A percentile compares a stretch with the other conserved stretches of the same genome.
phyloP scores from a whole-genome alignment of 2,113 vertebrate species.

The Tapirus terrestris region DNA sequence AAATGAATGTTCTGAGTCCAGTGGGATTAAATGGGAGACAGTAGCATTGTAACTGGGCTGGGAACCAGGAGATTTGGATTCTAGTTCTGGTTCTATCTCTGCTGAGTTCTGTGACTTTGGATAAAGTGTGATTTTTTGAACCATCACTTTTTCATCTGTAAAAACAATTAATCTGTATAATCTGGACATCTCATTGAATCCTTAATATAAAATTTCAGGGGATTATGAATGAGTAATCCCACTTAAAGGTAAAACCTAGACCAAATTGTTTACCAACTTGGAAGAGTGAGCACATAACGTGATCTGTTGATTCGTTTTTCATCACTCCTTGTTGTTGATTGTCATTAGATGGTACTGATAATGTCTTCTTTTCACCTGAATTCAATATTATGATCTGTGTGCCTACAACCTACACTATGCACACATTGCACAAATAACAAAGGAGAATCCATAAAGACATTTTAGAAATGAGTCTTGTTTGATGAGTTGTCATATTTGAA shows the following conservation, averaged over 20 bases:
- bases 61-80: neutral
- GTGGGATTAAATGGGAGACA: neutral
- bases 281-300: neutral
- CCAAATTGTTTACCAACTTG: neutral
- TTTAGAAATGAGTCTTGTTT: neutral
- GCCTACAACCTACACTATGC: neutral
- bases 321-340: neutral
- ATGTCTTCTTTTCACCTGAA: neutral
- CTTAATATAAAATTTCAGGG: neutral
- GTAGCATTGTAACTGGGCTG: neutral
- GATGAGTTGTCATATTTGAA: neutral
- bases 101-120: neutral
- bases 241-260: neutral
- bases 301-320: neutral
- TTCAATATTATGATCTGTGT: neutral
- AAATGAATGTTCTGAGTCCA: neutral
- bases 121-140: neutral
- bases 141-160: neutral
- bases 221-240: neutral
- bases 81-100: neutral
- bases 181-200: neutral
- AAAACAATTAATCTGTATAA: neutral
- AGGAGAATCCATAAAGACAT: neutral
- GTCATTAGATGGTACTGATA: neutral
- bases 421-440: slow-evolving; percentile 4